Evolutionary conservation across 2,797 vertebrate species (phyloP).

Genomic region (Molossus alvarezi): DNA sequence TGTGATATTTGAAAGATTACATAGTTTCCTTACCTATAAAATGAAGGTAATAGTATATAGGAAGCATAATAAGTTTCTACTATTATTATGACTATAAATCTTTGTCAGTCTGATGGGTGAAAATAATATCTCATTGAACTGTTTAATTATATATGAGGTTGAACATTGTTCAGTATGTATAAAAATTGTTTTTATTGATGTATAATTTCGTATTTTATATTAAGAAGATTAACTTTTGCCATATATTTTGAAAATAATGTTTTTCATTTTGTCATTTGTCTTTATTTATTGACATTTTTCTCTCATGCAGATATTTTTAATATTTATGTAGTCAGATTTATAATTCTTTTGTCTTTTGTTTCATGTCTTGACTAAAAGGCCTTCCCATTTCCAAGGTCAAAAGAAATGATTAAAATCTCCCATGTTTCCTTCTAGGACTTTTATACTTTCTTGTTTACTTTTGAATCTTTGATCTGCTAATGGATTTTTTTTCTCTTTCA

Average conservation of each 20-base stretch:
- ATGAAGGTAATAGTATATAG: neutral
- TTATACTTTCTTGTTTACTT: conserved; percentile 34
- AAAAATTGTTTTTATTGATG: conserved; percentile 26
- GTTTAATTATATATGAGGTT: conserved; percentile 40
- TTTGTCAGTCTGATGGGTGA: conserved; percentile 22
- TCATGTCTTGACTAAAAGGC: neutral
- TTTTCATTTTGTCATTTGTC: conserved; percentile 27
- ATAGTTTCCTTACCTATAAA: conserved; percentile 45
- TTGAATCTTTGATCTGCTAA: conserved; percentile 36
- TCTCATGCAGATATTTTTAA: neutral
- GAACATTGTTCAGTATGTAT: conserved; percentile 31
- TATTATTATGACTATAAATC: neutral
- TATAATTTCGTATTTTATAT: conserved; percentile 51
- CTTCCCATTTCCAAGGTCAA: conserved; percentile 14
- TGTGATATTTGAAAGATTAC: neutral
- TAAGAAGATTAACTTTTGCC: conserved; percentile 7
- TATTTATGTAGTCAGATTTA: conserved; percentile 31
- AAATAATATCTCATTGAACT: conserved; percentile 32
- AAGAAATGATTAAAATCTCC: neutral
- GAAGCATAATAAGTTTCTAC: neutral
- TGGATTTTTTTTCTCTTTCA: neutral
- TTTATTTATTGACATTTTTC: conserved; percentile 46
- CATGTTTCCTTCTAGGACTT: conserved; percentile 23
- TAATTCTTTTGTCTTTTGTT: conserved; percentile 15
- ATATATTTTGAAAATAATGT: conserved; percentile 7